phyloP scores from a whole-genome alignment of 1,140 invertebrate genomes.

The Conus betulinus region DNA sequence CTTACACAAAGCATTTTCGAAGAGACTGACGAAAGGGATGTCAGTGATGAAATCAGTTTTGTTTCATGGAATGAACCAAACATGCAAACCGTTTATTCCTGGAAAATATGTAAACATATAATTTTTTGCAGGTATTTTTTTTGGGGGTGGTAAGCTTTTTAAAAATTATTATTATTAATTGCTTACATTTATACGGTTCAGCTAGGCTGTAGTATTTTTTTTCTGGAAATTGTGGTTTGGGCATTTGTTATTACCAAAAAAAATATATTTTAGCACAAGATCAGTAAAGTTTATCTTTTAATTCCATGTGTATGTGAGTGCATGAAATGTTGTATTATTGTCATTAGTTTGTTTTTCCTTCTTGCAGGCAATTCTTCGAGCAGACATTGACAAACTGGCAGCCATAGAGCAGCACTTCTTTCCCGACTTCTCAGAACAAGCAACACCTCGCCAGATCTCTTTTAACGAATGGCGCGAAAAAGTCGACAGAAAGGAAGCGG shows the following conservation, averaged over 20 bases:
- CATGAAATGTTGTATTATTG: not conserved
- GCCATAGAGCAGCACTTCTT: not conserved
- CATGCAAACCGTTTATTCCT: no score
- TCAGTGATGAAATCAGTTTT: no score
- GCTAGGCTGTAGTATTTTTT: no score
- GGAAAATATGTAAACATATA: no score
- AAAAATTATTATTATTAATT: no score
- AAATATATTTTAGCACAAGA: not conserved
- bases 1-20: no score
- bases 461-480: conserved; percentile 20
- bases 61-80: no score
- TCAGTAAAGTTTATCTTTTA: not conserved
- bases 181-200: no score
- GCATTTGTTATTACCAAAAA: not conserved
- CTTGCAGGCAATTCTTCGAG: not conserved
- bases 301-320: not conserved
- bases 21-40: no score
- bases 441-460: conserved; percentile 41
- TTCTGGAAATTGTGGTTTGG: no score
- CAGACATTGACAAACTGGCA: not conserved
- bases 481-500: conserved; percentile 11
- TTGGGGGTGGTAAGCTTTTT: no score
- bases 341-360: not conserved
- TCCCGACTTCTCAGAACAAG: conserved; percentile 40
- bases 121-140: no score